Percentiles rank a stretch among this genome's conserved stretches.
Evolutionary conservation across 2,888 invertebrate species (phyloP).

Genomic region (Anorthoa munda): DNA sequence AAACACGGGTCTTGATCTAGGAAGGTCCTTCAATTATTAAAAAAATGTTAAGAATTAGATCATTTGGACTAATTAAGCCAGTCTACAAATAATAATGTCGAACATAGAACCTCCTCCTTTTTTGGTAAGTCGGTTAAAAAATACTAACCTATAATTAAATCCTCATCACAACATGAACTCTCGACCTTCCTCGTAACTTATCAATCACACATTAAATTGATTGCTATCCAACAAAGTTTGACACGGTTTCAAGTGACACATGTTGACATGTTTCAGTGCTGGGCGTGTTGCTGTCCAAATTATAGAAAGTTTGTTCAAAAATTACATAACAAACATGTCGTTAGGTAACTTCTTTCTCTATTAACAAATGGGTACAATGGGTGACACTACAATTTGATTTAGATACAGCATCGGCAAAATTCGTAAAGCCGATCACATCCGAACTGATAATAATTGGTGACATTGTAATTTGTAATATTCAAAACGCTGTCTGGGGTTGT

Average conservation of each 20-base stretch:
- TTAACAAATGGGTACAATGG: background rate
- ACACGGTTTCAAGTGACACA: slow-evolving; percentile 17
- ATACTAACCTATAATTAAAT: background rate
- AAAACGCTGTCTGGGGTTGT: too few species aligned
- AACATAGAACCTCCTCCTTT: too few species aligned
- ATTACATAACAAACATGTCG: background rate
- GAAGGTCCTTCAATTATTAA: too few species aligned
- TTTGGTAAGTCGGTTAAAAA: too few species aligned
- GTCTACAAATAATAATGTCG: background rate
- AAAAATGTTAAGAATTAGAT: too few species aligned
- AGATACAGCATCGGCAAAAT: too few species aligned
- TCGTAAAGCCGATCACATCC: too few species aligned
- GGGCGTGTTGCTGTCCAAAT: background rate
- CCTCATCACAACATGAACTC: background rate
- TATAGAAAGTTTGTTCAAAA: slow-evolving; percentile 9
- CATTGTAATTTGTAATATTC: too few species aligned
- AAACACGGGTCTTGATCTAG: too few species aligned
- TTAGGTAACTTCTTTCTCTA: background rate
- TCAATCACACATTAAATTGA: slow-evolving; percentile 43
- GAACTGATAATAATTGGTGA: too few species aligned
- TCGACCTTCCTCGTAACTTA: background rate
- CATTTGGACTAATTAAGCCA: background rate
- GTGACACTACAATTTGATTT: too few species aligned
- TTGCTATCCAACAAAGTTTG: slow-evolving; percentile 27
- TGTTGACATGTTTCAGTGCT: slow-evolving; percentile 1